Base-by-base conservation (phyloP, 2,113 vertebrate genomes). In the Planiliza haematocheilus region DNA sequence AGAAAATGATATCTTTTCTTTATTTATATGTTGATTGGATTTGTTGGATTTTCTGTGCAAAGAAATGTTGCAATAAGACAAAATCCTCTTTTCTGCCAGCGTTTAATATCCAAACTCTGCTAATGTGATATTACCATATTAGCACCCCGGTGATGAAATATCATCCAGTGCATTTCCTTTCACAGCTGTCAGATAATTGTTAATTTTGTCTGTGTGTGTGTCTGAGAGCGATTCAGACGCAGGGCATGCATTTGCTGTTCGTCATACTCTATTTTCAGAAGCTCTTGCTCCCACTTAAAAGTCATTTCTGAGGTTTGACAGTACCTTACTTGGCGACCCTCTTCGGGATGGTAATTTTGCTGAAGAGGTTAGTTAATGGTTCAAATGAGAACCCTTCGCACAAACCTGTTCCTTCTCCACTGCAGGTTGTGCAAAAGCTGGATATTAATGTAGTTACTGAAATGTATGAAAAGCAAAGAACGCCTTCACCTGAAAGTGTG, bases 121-220 rank as follows among this genome's bases (percentile, higher is more conserved):
- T 66, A 71, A 77, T 74, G 46, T 70, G 60, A 12, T 70, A 41
- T 74, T 57, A 52, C 24, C 48, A 51, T 69, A 58, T 38, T 52
- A 37, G 37, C 43, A 67, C 43, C 37, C 41, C 38, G 41, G 70
- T 60, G 52, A 63, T 77, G 67, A 65, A 74, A 45, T 56, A 63
- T 53, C 4, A 73, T 76, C 45, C 7, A 43, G 42, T 59, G 55
- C 45, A 13, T 49, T 56, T 34, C 45, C 20, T 14, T 59, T 50
- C 39, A n/a, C 39, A 69, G 50, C 68, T 65, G 72, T 68, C 43
- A 65, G 60, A 74, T 79, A n/a, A 82, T 55, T 62, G 55, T 45
- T 64, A 18, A 77, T 82, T 77, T 59, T 16, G 37, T 71, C 39
- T 55, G 18, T 17, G 10, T 17, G 10, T 59, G 43, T 41, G 55